Conservation (phyloP, 1,140 invertebrate species). For the Streblospio benedicti region DNA sequence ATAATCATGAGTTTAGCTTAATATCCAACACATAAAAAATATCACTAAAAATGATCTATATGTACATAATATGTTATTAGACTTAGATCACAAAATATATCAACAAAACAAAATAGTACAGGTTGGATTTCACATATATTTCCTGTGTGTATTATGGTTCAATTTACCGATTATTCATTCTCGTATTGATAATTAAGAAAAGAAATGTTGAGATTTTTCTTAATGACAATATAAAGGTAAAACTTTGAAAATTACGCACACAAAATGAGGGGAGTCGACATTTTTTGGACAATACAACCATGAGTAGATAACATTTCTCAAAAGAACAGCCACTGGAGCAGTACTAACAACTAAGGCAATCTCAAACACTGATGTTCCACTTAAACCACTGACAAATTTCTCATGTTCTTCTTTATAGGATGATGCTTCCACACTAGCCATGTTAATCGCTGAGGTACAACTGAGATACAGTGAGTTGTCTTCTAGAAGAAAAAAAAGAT, state of each 20-base stretch:
- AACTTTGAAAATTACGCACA: neutral
- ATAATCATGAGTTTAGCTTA: neutral
- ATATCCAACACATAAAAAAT: no score
- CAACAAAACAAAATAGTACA: no score
- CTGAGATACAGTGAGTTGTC: no score
- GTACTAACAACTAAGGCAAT: conserved; percentile 5
- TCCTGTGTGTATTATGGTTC: no score
- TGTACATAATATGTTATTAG: no score
- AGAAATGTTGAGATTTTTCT: neutral
- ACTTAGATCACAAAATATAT: no score
- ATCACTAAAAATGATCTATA: neutral
- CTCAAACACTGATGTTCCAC: conserved; percentile 8
- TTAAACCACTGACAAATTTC: conserved; percentile 28
- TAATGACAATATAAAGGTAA: neutral
- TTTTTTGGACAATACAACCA: neutral
- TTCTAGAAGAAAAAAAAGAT: no score
- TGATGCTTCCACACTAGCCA: no score
- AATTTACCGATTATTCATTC: no score
- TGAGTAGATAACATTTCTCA: conserved; percentile 1
- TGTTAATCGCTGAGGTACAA: no score
- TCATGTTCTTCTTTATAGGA: conserved; percentile 33
- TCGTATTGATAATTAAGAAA: neutral
- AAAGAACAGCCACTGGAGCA: conserved; percentile 14
- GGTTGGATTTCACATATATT: no score
- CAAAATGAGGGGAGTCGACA: neutral